Conservation (phyloP, 2,797 vertebrate species). For the Micrastur ruficollis region DNA sequence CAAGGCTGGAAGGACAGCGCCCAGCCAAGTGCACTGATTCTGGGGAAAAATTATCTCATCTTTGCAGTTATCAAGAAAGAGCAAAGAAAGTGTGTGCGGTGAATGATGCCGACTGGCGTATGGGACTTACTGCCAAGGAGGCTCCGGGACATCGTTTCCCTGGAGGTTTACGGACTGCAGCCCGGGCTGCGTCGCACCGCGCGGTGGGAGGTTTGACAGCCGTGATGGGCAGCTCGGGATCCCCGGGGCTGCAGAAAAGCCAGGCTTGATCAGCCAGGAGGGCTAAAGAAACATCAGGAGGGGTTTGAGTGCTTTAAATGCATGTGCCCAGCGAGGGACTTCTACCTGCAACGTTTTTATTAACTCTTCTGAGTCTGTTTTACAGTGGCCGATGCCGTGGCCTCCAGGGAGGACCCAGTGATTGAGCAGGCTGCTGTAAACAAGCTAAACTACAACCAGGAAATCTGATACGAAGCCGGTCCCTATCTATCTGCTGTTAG, state of each 20-base stretch:
- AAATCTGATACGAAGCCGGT: not conserved
- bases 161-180: not conserved
- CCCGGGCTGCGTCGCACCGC: accelerated
- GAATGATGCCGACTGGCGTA: accelerated
- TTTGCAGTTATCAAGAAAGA: not conserved
- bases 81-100: accelerated
- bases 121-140: accelerated
- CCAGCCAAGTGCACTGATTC: accelerated
- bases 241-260: not conserved
- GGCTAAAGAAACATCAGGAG: not conserved
- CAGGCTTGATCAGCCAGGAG: not conserved
- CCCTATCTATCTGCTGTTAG: not conserved
- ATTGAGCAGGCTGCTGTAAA: not conserved
- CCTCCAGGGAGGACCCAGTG: not conserved
- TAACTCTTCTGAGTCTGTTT: not conserved
- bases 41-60: not conserved
- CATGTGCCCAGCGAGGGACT: not conserved
- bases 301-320: accelerated
- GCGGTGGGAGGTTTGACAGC: not conserved
- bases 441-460: not conserved
- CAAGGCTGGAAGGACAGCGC: not conserved
- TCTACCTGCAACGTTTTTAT: accelerated
- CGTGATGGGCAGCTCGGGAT: accelerated
- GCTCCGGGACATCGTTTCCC: accelerated
- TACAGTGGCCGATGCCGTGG: not conserved